phyloP scores from a whole-genome alignment of 2,797 vertebrate species.

The Aplochiton taeniatus region DNA sequence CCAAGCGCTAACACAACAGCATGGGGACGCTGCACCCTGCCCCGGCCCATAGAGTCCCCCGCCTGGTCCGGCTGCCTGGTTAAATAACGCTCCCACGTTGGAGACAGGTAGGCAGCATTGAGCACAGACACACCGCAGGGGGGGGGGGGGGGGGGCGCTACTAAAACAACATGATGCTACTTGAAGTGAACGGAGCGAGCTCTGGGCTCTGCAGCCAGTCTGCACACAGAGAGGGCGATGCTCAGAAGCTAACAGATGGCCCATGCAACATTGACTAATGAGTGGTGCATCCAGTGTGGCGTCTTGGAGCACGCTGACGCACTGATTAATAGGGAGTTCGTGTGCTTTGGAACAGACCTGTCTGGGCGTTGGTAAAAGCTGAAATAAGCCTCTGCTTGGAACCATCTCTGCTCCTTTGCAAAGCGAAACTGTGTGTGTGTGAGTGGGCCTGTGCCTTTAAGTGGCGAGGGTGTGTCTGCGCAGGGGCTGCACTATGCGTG shows the following conservation, averaged over 20 bases:
- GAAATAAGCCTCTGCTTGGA: constrained; percentile 21
- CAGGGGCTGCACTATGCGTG: constrained; percentile 29
- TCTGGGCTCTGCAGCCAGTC: too few species aligned
- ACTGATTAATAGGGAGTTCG: constrained; percentile 13
- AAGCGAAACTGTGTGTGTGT: constrained; percentile 35
- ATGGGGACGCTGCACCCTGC: constrained; percentile 53
- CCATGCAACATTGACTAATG: too few species aligned
- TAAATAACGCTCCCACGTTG: constrained; percentile 60
- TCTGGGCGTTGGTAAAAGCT: too few species aligned
- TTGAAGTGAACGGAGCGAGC: too few species aligned
- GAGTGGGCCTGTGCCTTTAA: constrained; percentile 10
- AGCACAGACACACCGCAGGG: too few species aligned
- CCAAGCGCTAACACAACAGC: constrained; percentile 26
- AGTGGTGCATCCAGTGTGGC: too few species aligned
- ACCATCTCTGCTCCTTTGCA: constrained; percentile 41
- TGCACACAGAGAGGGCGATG: too few species aligned
- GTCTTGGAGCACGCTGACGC: too few species aligned
- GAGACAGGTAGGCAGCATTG: constrained; percentile 3
- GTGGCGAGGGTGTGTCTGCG: constrained; percentile 18
- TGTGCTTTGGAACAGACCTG: constrained; percentile 18
- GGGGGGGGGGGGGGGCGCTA: too few species aligned
- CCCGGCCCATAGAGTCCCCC: constrained; percentile 43
- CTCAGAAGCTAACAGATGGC: too few species aligned
- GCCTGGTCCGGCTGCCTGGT: constrained; percentile 44
- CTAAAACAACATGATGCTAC: too few species aligned